These are phyloP conservation scores for Lordiphosa clarofinis DNA, from an alignment of 1,140 invertebrate genomes.

Conservation along the genomic window DNA sequence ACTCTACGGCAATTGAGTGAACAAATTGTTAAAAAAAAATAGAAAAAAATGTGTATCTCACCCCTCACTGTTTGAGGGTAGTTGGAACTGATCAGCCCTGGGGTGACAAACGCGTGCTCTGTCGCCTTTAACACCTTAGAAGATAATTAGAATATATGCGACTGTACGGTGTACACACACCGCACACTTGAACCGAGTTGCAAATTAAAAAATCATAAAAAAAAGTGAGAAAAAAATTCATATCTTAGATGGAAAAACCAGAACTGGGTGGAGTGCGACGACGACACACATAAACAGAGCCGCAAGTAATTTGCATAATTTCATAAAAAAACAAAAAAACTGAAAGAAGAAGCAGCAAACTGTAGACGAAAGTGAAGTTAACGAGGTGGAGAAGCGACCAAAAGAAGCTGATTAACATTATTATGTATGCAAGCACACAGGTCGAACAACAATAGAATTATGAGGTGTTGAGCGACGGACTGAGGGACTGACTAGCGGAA, in stretches of 20 bases:
- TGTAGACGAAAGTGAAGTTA: conserved; percentile 67
- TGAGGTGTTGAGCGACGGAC: conserved; percentile 68
- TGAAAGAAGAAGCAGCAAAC: conserved; percentile 16
- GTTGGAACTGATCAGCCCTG: conserved; percentile 7
- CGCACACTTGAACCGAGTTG: conserved; percentile 46
- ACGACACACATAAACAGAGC: conserved; percentile 48
- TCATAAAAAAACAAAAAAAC: conserved; percentile 26
- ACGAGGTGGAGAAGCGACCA: conserved; percentile 45
- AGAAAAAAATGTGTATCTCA: conserved; percentile 27
- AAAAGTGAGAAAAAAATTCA: conserved; percentile 22
- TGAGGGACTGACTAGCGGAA: conserved; percentile 69
- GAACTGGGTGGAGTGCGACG: conserved; percentile 58
- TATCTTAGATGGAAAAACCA: conserved; percentile 30
- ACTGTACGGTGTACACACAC: conserved; percentile 9
- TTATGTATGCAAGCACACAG: conserved; percentile 68
- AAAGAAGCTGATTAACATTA: conserved; percentile 66
- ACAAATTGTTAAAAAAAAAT: conserved; percentile 43
- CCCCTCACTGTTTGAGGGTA: conserved; percentile 24
- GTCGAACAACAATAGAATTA: conserved; percentile 75
- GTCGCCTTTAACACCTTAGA: conserved; percentile 66
- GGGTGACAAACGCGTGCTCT: conserved; percentile 55
- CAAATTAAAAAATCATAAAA: conserved; percentile 75
- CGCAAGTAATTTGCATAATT: conserved; percentile 69
- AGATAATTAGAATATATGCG: conserved; percentile 48
- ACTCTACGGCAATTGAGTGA: conserved; percentile 46